phyloP scores from a whole-genome alignment of 2,113 vertebrate species.

The Upupa epops region DNA sequence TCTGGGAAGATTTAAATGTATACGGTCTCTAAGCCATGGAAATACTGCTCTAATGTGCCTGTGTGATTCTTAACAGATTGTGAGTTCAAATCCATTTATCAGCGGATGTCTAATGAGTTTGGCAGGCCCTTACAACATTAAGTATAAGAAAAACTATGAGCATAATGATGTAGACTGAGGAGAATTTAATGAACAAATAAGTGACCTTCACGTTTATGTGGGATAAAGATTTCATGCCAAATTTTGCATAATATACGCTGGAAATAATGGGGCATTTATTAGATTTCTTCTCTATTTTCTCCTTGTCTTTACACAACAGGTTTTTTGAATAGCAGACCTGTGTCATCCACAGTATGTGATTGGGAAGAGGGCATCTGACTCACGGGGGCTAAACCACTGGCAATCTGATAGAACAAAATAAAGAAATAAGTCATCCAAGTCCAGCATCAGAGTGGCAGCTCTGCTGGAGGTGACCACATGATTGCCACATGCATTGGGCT shows the following conservation, averaged over 20 bases:
- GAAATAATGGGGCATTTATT: slow-evolving; percentile 50
- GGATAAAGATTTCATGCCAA: slow-evolving; percentile 64
- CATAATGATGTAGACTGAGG: slow-evolving; percentile 52
- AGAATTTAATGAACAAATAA: slow-evolving; percentile 73
- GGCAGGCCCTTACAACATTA: slow-evolving; percentile 35
- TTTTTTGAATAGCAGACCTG: not conserved
- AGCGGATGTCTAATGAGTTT: slow-evolving; percentile 73
- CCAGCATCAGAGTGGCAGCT: not conserved
- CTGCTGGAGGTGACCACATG: not conserved
- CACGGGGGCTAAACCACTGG: not conserved
- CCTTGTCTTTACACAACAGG: not conserved
- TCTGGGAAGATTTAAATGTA: slow-evolving; percentile 66
- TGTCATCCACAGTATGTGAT: not conserved
- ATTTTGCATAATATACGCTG: slow-evolving; percentile 37
- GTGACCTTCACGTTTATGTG: slow-evolving; percentile 60
- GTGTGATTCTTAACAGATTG: slow-evolving; percentile 72
- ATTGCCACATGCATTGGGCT: not conserved
- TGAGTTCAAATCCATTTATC: slow-evolving; percentile 73
- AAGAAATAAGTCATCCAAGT: not conserved
- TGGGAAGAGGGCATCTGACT: not conserved
- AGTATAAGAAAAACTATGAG: slow-evolving; percentile 59
- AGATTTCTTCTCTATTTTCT: slow-evolving; percentile 2
- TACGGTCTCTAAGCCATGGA: slow-evolving; percentile 59
- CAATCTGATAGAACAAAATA: not conserved
- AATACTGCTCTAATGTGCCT: slow-evolving; percentile 58